A percentile compares a stretch with the other conserved stretches of the same genome.
Evolutionary conservation across 2,888 invertebrate genomes (phyloP).

Genomic region (Neoaliturus tenellus): DNA sequence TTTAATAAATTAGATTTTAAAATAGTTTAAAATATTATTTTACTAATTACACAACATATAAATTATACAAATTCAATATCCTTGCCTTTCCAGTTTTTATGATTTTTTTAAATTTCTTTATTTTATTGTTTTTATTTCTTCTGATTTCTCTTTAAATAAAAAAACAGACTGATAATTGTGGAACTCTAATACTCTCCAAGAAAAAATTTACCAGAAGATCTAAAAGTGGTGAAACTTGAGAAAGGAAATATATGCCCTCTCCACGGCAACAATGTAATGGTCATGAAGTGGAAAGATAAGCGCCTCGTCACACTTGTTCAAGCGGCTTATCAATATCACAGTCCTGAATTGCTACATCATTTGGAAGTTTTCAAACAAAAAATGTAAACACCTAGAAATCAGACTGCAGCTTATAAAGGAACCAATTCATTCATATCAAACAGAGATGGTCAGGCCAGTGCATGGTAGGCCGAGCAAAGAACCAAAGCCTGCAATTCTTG

Average conservation of each 20-base stretch:
- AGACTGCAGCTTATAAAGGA: too few species aligned
- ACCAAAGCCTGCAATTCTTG: not conserved
- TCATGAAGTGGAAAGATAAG: constrained; percentile 25
- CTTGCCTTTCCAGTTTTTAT: too few species aligned
- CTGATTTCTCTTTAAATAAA: too few species aligned
- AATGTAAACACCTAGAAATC: not conserved
- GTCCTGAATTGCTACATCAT: constrained; percentile 43
- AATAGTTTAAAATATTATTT: too few species aligned
- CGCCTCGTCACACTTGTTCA: constrained; percentile 29
- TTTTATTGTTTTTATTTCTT: too few species aligned
- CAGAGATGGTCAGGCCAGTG: not conserved
- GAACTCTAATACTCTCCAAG: constrained; percentile 14
- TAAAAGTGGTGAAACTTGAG: constrained; percentile 65
- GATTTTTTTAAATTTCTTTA: too few species aligned
- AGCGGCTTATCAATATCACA: constrained; percentile 33
- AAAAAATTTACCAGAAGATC: constrained; percentile 13
- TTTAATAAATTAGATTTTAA: too few species aligned
- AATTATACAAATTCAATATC: too few species aligned
- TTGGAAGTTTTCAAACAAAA: not conserved
- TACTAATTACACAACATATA: too few species aligned
- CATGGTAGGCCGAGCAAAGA: constrained; percentile 9
- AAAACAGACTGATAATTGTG: constrained; percentile 24
- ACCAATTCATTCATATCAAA: not conserved
- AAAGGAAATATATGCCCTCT: constrained; percentile 68
- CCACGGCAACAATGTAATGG: constrained; percentile 9